Evolutionary conservation across 2,797 vertebrate genomes (phyloP).

Genomic region (Eidolon dupreanum): DNA sequence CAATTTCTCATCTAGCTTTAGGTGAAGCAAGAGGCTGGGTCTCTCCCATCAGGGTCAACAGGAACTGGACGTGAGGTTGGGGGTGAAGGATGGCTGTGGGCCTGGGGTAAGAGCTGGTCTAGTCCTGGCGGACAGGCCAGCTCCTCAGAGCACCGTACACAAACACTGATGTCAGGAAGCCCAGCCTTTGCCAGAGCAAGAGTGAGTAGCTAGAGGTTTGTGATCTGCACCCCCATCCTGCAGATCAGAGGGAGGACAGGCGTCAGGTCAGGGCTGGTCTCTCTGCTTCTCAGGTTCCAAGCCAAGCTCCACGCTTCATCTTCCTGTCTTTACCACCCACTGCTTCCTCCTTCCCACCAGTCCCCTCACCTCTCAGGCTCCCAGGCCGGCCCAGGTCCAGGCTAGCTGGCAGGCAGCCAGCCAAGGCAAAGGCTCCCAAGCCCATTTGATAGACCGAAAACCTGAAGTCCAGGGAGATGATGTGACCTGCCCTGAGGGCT

Average conservation of each 20-base stretch:
- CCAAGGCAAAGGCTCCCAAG: background rate
- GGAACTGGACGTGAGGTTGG: background rate
- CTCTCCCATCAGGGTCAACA: conserved; percentile 42
- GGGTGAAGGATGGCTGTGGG: background rate
- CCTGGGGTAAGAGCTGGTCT: background rate
- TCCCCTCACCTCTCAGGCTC: conserved; percentile 38
- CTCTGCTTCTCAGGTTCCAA: conserved; percentile 79
- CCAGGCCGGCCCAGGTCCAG: background rate
- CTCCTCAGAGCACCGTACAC: background rate
- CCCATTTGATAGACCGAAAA: conserved; percentile 60
- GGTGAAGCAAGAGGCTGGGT: background rate
- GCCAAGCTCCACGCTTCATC: conserved; percentile 76
- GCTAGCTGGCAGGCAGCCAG: conserved; percentile 28
- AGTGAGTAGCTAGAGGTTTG: background rate
- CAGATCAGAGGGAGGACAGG: background rate
- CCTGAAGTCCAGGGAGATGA: background rate
- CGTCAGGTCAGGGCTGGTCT: conserved; percentile 70
- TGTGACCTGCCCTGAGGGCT: background rate
- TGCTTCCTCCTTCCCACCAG: conserved; percentile 66
- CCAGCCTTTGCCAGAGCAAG: background rate
- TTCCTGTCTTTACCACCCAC: conserved; percentile 77
- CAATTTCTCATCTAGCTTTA: conserved; percentile 6
- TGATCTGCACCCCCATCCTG: background rate
- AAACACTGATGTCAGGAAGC: conserved; percentile 40
- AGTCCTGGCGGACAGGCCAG: background rate